Base-by-base conservation (phyloP, 2,113 vertebrate genomes). In the Lathamus discolor region DNA sequence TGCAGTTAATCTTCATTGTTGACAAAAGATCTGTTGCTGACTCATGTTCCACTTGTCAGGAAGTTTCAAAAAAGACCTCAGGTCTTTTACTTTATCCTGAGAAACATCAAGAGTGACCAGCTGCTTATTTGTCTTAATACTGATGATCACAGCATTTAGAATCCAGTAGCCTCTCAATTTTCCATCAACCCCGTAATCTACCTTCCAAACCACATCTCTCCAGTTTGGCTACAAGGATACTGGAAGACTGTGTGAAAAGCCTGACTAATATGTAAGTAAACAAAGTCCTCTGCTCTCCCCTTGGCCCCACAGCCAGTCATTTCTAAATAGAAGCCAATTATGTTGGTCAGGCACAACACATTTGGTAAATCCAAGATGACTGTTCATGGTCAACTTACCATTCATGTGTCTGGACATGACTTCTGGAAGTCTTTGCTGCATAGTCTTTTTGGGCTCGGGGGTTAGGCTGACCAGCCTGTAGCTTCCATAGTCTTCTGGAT, bases 281-380 rank as follows among this genome's bases (percentile, higher is more conserved):
- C 44, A 66, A 83, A 66, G 77, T 51, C 4, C 22, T 23, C 3
- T 35, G 29, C 29, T 90, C 13, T 78, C 7, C 10, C 7, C 18
- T 74, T 79, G 41, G 13, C 24, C 31, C 39, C 17, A 17, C 19
- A 69, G 48, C 20, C n/a, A 41, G 9, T 73, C 24, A 46, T 55
- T 74, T 92, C 48, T 86, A 1, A 1, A 1, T 27, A 67, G n/a
- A 73, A 73, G 14, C 9, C 17, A 49, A 0, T 67, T 5, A 0
- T 28, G 29, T 39, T 79, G 51, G 23, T 79, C 29, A 83, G 51
- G n/a, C 46, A 59, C 24, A 41, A 15, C 14, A 15, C 54, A 14
- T 37, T 69, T 51, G 39, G 31, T 75, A 87, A 88, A 82, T 70
- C 33, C 29, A 28, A 6, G 17, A 6, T 70, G 46, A 35, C 41